These are phyloP conservation scores for Xenopus borealis DNA, from an alignment of 2,113 vertebrate genomes.

Conservation along the genomic window DNA sequence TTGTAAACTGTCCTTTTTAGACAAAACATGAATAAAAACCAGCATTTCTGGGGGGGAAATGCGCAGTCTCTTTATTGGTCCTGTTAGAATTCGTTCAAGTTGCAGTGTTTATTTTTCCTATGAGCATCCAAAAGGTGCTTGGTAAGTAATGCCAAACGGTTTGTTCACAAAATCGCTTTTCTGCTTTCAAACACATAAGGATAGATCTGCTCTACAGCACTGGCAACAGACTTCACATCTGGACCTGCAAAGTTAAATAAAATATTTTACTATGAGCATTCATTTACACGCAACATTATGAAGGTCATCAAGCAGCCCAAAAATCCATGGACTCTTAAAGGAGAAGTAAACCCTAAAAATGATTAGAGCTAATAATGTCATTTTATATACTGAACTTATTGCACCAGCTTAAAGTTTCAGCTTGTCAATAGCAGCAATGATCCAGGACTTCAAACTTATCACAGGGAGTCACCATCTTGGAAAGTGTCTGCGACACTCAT, in stretches of 20 bases:
- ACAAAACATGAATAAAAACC: slow-evolving; percentile 72
- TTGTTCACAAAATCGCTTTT: slow-evolving; percentile 74
- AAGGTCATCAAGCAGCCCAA: no score
- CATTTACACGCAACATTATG: no score
- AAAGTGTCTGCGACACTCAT: no score
- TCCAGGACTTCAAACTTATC: no score
- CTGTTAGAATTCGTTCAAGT: slow-evolving; percentile 71
- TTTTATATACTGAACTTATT: no score
- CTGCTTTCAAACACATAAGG: slow-evolving; percentile 92
- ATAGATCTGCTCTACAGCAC: slow-evolving; percentile 91
- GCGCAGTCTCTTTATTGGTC: slow-evolving; percentile 70
- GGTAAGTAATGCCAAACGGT: slow-evolving; percentile 59
- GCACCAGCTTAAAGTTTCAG: no score
- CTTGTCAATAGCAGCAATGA: no score
- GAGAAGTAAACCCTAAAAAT: no score
- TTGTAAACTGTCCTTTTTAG: slow-evolving; percentile 75
- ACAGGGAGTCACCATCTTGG: no score
- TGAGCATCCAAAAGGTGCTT: slow-evolving; percentile 66
- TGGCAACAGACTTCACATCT: slow-evolving; percentile 84
- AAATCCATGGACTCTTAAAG: no score
- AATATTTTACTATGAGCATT: no score
- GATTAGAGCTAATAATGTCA: no score
- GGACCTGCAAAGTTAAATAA: slow-evolving; percentile 57
- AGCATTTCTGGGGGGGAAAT: slow-evolving; percentile 61
- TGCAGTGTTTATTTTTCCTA: slow-evolving; percentile 59